phyloP scores from a whole-genome alignment of 2,797 vertebrate genomes.

The Novumbra hubbsi region DNA sequence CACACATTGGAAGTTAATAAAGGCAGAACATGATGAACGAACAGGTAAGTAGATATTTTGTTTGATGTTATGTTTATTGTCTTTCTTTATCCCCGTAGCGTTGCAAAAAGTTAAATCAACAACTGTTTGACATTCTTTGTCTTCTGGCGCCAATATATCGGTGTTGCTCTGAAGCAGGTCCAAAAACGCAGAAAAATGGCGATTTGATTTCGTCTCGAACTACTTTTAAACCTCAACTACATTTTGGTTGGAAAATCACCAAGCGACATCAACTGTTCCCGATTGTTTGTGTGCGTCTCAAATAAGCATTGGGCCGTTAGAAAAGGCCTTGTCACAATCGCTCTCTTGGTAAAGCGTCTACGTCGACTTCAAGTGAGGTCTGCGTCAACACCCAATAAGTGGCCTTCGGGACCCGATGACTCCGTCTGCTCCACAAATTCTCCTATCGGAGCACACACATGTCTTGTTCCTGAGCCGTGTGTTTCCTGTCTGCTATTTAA shows the following conservation, averaged over 20 bases:
- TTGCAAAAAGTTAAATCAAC: slow-evolving; percentile 8
- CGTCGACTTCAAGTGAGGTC: not conserved
- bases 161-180: slow-evolving; percentile 36
- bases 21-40: slow-evolving; percentile 65
- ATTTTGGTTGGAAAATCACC: not conserved
- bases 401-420: not conserved
- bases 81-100: slow-evolving; percentile 45
- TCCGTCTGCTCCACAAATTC: slow-evolving; percentile 51
- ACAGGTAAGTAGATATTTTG: slow-evolving; percentile 63
- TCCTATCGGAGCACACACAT: slow-evolving; percentile 49
- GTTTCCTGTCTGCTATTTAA: slow-evolving; percentile 49
- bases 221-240: not conserved
- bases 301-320: not conserved
- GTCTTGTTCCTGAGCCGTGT: slow-evolving; percentile 50
- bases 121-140: slow-evolving; percentile 37
- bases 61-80: slow-evolving; percentile 70
- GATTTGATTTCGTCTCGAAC: not conserved
- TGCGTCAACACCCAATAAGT: not conserved
- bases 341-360: not conserved
- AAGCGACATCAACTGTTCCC: not conserved
- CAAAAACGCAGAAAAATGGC: slow-evolving; percentile 22
- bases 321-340: not conserved
- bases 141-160: slow-evolving; percentile 36
- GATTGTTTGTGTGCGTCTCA: not conserved
- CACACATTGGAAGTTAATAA: slow-evolving; percentile 49